Percentiles rank a stretch among this genome's conserved stretches.
Evolutionary conservation across 2,797 vertebrate species (phyloP).

Genomic region (Rhinogobio ventralis): DNA sequence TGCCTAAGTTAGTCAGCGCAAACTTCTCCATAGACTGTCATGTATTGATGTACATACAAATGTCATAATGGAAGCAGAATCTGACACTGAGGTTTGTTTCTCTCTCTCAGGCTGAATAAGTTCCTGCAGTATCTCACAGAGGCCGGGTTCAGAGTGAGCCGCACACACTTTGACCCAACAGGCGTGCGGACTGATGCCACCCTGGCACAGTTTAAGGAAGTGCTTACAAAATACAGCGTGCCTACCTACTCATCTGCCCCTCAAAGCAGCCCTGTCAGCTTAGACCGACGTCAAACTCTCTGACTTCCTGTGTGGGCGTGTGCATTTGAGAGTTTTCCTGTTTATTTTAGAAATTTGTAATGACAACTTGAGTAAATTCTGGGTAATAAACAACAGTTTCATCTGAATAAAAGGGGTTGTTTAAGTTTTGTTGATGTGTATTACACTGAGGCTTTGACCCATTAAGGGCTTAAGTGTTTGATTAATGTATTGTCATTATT

Average conservation of each 20-base stretch:
- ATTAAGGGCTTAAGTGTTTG: background rate
- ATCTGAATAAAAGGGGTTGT: background rate
- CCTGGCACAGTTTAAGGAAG: slow-evolving; percentile 87
- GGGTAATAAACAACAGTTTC: background rate
- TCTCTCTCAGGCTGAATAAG: slow-evolving; percentile 87
- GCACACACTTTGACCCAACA: slow-evolving; percentile 97
- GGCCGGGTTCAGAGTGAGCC: slow-evolving; percentile 93
- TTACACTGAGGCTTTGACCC: background rate
- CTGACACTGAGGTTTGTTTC: background rate
- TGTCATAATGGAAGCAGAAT: background rate
- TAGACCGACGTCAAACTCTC: slow-evolving; percentile 57
- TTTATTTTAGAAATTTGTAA: background rate
- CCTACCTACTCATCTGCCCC: slow-evolving; percentile 76
- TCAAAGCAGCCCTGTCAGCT: slow-evolving; percentile 60
- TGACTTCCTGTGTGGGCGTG: slow-evolving; percentile 12
- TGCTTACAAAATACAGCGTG: slow-evolving; percentile 90
- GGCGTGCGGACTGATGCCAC: slow-evolving; percentile 92
- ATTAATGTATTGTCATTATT: too few relatives aligned
- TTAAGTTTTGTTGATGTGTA: background rate
- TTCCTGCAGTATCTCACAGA: slow-evolving; percentile 91
- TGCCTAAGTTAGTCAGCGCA: slow-evolving; percentile 91
- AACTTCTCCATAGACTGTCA: background rate
- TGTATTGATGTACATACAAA: background rate
- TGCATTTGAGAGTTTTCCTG: background rate
- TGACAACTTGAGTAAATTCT: background rate